Evolutionary conservation across 2,888 invertebrate genomes (phyloP).

Genomic region (Sipunculus nudus): DNA sequence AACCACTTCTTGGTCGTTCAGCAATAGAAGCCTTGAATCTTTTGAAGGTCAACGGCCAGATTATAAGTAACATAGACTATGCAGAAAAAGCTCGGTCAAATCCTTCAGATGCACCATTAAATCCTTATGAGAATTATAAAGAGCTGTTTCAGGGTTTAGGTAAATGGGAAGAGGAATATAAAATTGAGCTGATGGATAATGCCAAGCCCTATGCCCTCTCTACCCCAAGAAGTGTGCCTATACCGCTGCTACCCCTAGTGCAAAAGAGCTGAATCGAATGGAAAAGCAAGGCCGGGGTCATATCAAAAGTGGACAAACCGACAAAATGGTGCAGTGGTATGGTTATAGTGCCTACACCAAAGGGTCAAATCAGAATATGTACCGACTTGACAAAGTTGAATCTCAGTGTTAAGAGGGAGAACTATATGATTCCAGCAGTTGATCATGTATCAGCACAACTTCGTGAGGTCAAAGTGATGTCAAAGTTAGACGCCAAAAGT

Average conservation of each 20-base stretch:
- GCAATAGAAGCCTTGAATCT: neutral
- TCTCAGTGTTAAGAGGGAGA: constrained; percentile 9
- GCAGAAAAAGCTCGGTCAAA: too few relatives aligned
- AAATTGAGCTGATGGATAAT: constrained; percentile 18
- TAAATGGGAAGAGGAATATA: too few relatives aligned
- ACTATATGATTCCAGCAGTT: constrained; percentile 13
- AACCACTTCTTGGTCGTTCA: neutral
- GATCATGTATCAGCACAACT: constrained; percentile 24
- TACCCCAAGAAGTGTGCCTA: constrained; percentile 50
- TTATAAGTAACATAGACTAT: neutral
- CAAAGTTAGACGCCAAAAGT: constrained; percentile 35
- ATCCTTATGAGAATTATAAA: too few relatives aligned
- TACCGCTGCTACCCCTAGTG: constrained; percentile 49
- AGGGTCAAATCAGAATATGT: constrained; percentile 18
- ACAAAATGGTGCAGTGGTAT: constrained; percentile 58
- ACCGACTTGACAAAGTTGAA: constrained; percentile 24
- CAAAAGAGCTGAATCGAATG: too few relatives aligned
- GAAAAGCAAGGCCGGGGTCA: too few relatives aligned
- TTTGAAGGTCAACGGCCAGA: neutral
- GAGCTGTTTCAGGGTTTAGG: too few relatives aligned
- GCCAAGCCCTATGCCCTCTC: constrained; percentile 45
- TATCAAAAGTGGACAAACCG: constrained; percentile 47
- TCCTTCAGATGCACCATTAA: neutral
- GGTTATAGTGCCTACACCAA: constrained; percentile 49
- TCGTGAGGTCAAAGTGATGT: constrained; percentile 22